These are phyloP conservation scores for Aleiodes alternator DNA, from an alignment of 2,888 invertebrate species.

Conservation along the genomic window DNA sequence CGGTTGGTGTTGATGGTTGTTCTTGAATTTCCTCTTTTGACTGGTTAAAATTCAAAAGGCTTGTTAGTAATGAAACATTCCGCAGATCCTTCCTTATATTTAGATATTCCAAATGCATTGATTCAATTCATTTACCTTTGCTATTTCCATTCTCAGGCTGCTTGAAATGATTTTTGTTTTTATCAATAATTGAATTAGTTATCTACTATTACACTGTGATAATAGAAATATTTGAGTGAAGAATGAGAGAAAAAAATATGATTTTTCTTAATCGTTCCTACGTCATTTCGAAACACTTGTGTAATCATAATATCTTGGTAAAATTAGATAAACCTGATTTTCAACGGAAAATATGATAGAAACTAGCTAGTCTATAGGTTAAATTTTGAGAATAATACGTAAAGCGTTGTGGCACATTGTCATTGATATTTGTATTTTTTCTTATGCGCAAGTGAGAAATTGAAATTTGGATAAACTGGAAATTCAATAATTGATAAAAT, in stretches of 20 bases:
- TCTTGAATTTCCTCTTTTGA: conserved; percentile 69
- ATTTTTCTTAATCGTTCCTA: neutral
- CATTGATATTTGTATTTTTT: too few species aligned
- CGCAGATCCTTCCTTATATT: neutral
- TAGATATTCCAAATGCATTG: neutral
- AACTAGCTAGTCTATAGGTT: too few species aligned
- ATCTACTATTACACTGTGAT: neutral
- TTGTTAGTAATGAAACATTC: conserved; percentile 15
- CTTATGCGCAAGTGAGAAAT: too few species aligned
- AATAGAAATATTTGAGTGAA: neutral
- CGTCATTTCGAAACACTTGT: neutral
- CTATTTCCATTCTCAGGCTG: conserved; percentile 38
- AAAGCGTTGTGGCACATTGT: too few species aligned
- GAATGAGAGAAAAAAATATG: neutral
- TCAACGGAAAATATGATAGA: too few species aligned
- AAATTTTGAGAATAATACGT: too few species aligned
- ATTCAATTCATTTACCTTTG: conserved; percentile 33
- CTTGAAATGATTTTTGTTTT: conserved; percentile 9
- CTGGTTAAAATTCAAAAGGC: conserved; percentile 55
- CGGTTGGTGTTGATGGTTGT: conserved; percentile 67
- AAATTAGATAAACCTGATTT: neutral
- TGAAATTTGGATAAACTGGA: too few species aligned
- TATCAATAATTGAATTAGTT: neutral
- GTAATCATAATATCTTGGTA: neutral
- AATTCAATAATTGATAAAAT: too few species aligned